A percentile compares a stretch with the other conserved stretches of the same genome.
phyloP scores from a whole-genome alignment of 2,888 invertebrate species.

The Autographa pulchrina region DNA sequence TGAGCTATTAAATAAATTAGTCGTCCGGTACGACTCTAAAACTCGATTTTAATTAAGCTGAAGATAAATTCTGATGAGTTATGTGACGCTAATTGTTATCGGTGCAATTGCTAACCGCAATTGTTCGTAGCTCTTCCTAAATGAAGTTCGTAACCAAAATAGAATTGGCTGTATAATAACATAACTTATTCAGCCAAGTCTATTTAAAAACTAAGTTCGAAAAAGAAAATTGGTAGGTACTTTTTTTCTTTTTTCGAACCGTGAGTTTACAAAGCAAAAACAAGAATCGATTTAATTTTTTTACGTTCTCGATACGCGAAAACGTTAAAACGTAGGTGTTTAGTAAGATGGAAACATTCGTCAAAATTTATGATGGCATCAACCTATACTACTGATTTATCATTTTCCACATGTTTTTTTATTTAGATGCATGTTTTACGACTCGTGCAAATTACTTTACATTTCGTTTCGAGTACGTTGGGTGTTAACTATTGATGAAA shows the following conservation, averaged over 20 bases:
- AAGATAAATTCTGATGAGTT: slow-evolving; percentile 36
- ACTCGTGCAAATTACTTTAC: slow-evolving; percentile 11
- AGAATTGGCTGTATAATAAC: neutral
- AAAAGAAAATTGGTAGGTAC: neutral
- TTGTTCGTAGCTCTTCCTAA: neutral
- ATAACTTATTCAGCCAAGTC: too few relatives aligned
- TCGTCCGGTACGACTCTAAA: slow-evolving; percentile 13
- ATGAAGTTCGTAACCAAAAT: neutral
- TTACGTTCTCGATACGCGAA: slow-evolving; percentile 12
- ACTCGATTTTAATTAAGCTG: slow-evolving; percentile 25
- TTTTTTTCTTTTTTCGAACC: slow-evolving; percentile 2
- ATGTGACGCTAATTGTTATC: slow-evolving; percentile 24
- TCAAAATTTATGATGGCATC: slow-evolving; percentile 47
- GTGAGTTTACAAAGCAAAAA: neutral
- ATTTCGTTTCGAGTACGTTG: slow-evolving; percentile 17
- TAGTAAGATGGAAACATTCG: slow-evolving; percentile 40
- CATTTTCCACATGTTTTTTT: slow-evolving; percentile 34
- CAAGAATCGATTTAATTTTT: slow-evolving; percentile 8
- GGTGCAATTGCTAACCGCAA: slow-evolving; percentile 7
- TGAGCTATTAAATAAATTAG: slow-evolving; percentile 30
- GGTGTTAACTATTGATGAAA: slow-evolving; percentile 1
- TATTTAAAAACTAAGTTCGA: too few relatives aligned
- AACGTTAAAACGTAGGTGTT: slow-evolving; percentile 25
- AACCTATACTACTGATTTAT: slow-evolving; percentile 30
- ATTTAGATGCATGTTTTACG: slow-evolving; percentile 33